Evolutionary conservation across 1,140 invertebrate species (phyloP).

Genomic region (Orchesella cincta): DNA sequence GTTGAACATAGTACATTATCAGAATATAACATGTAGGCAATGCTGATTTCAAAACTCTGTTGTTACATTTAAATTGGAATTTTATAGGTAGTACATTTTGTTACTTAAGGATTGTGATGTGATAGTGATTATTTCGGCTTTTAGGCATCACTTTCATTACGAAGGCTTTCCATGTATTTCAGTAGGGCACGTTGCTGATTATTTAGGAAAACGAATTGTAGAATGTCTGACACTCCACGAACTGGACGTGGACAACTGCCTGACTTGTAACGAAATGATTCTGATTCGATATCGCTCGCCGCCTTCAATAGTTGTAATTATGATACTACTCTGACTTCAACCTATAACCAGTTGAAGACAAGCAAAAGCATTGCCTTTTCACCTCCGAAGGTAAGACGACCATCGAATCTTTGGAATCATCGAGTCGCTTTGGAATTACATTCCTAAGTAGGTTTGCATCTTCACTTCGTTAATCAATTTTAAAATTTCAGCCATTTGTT

Average conservation of each 20-base stretch:
- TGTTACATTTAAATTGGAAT: too few species aligned
- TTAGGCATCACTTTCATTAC: background rate
- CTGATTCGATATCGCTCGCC: conserved; percentile 23
- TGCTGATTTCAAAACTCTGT: too few species aligned
- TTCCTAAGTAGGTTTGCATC: conserved; percentile 31
- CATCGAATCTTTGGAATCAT: conserved; percentile 38
- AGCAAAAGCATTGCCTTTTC: conserved; percentile 27
- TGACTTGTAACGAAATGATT: conserved; percentile 23
- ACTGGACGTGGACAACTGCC: background rate
- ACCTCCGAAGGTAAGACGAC: conserved; percentile 36
- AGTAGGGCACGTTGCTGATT: background rate
- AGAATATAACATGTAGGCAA: too few species aligned
- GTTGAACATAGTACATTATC: too few species aligned
- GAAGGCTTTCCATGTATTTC: conserved; percentile 11
- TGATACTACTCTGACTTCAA: conserved; percentile 20
- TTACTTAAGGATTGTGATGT: too few species aligned
- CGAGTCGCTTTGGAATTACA: conserved; percentile 28
- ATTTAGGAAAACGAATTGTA: conserved; percentile 15
- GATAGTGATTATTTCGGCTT: too few species aligned
- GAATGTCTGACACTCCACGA: background rate
- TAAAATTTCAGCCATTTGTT: conserved; percentile 40
- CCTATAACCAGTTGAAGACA: background rate
- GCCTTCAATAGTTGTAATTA: conserved; percentile 20
- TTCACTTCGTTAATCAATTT: conserved; percentile 25
- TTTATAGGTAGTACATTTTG: too few species aligned